A percentile compares a stretch with the other conserved stretches of the same genome.
These are phyloP conservation scores for Rhipidura dahli DNA, from an alignment of 2,113 vertebrate genomes.

Conservation along the genomic window DNA sequence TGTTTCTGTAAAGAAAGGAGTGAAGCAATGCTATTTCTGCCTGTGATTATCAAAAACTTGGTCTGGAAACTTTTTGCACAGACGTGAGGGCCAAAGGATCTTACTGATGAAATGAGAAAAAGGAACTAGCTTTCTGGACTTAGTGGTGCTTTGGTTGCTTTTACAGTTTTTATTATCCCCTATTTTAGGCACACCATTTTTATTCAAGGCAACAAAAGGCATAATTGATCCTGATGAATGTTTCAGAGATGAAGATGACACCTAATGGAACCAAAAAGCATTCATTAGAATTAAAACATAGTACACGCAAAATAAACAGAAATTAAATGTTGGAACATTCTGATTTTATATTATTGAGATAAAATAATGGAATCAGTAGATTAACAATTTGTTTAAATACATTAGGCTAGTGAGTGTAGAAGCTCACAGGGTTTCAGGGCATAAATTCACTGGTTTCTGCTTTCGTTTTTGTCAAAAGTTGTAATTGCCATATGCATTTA, in stretches of 20 bases:
- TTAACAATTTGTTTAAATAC: neutral
- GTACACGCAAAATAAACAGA: neutral
- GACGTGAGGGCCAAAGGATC: neutral
- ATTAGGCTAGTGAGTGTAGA: neutral
- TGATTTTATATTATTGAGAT: neutral
- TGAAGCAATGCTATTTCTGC: neutral
- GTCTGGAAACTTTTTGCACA: neutral
- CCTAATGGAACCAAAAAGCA: neutral
- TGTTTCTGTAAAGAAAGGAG: neutral
- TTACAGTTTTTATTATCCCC: neutral
- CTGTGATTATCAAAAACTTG: neutral
- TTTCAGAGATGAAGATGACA: neutral
- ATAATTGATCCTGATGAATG: neutral
- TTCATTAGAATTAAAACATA: neutral
- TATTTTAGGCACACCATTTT: neutral
- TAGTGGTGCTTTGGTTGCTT: neutral
- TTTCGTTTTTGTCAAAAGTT: neutral
- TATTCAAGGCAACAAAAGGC: neutral
- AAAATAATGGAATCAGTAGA: neutral
- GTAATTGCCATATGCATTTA: fast-evolving
- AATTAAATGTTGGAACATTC: neutral
- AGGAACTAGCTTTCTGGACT: neutral
- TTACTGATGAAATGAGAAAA: neutral
- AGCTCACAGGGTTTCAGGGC: neutral
- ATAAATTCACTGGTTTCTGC: neutral